phyloP scores from a whole-genome alignment of 2,113 vertebrate genomes.

The Ictalurus punctatus region DNA sequence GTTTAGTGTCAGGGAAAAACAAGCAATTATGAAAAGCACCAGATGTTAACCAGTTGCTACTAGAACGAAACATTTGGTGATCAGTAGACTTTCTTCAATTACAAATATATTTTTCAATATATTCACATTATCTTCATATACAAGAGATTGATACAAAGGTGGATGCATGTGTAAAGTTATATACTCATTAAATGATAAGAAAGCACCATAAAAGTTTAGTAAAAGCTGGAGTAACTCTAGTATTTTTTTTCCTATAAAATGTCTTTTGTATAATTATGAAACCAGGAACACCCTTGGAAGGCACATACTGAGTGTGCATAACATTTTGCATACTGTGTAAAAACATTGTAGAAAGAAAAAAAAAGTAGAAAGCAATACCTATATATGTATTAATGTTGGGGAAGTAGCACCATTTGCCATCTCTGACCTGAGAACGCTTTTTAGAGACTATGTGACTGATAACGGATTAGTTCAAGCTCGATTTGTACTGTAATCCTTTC shows the following conservation, averaged over 20 bases:
- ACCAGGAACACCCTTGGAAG: conserved; percentile 61
- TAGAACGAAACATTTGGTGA: conserved; percentile 60
- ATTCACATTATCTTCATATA: conserved; percentile 81
- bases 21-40: conserved; percentile 50
- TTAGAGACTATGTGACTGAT: conserved; percentile 69
- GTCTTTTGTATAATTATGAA: conserved; percentile 60
- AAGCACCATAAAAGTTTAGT: conserved; percentile 68
- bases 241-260: conserved; percentile 60
- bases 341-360: conserved; percentile 10
- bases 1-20: conserved; percentile 53
- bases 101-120: conserved; percentile 62
- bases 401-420: conserved; percentile 78
- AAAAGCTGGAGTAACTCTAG: conserved; percentile 66
- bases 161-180: conserved; percentile 59
- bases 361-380: conserved; percentile 63
- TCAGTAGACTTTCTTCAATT: conserved; percentile 75
- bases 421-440: conserved; percentile 77
- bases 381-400: conserved; percentile 47
- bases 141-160: conserved; percentile 64
- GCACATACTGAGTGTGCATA: conserved; percentile 71
- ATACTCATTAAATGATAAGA: conserved; percentile 63
- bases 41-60: conserved; percentile 55
- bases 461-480: conserved; percentile 37
- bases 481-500: conserved; percentile 71
- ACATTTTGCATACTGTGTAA: conserved; percentile 64